phyloP scores from a whole-genome alignment of 2,888 invertebrate species.

The Cyaniris semiargus region DNA sequence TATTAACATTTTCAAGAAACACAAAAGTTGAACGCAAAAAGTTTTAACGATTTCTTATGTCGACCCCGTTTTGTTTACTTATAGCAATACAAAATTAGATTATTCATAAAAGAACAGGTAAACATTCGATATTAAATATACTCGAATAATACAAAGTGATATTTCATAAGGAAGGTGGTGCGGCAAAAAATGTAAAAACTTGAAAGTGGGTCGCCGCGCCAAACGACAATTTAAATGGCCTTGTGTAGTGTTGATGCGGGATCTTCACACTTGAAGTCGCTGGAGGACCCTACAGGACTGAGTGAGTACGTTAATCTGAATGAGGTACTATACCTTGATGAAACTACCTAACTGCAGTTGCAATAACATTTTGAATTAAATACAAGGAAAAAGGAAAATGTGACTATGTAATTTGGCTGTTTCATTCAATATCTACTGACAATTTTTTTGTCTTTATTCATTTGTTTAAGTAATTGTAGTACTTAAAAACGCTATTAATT shows the following conservation, averaged over 20 bases:
- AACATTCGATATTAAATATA: slow-evolving; percentile 6
- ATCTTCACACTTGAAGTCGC: slow-evolving; percentile 17
- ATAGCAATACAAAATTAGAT: neutral
- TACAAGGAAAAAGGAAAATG: neutral
- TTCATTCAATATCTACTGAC: neutral
- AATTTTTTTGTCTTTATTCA: too few relatives aligned
- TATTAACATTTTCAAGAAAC: neutral
- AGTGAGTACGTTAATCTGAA: neutral
- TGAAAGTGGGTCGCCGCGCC: slow-evolving; percentile 35
- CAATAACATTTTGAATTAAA: neutral
- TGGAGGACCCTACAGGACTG: neutral
- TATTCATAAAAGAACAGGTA: slow-evolving; percentile 6
- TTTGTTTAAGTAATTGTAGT: neutral
- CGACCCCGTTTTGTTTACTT: neutral
- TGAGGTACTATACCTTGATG: neutral
- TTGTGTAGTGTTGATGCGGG: slow-evolving; percentile 10
- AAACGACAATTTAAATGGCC: slow-evolving; percentile 36
- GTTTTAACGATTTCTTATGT: neutral
- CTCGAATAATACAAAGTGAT: slow-evolving; percentile 18
- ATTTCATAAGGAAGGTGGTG: slow-evolving; percentile 32
- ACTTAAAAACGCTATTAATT: neutral
- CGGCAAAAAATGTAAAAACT: slow-evolving; percentile 34
- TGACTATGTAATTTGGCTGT: neutral
- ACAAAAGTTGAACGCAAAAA: neutral
- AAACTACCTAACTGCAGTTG: neutral